Base-by-base conservation (phyloP, 92 coral and sea anemone genomes). In the Phenganax subtilis region DNA sequence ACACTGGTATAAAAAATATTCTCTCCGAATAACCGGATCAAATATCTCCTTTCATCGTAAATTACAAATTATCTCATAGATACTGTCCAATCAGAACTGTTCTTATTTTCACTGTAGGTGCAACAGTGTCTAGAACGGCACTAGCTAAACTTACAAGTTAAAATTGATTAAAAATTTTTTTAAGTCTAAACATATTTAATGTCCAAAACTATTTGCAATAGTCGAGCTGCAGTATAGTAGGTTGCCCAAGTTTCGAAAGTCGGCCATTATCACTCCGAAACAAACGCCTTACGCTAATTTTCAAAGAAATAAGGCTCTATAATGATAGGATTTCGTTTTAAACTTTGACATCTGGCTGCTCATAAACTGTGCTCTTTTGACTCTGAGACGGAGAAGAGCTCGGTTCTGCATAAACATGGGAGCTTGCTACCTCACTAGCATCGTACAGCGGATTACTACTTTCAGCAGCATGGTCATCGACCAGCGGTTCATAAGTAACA, bases 391-490 rank as follows among this genome's bases (percentile, higher is more conserved):
- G 11, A 65, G 71, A 17, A 12, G 65, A 9, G 14, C 9, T 75
- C 30, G 80, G 66, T 29, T 75, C 80, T 12, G 53, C 52, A 29
- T 55, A 55, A n/a, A 55, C 80, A 55, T 28, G 80, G 8, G 80
- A 55, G 27, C 28, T 54, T 53, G 59, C 15, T 27, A 58, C 80
- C 12, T 14, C 31, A 10, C 53, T 44, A 8, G 8, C 62, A 16
- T 55, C 80, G 53, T 75, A 75, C 65, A 75, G 31, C 80, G 80
- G 64, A 54, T 75, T 54, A 20, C 57, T 17, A 75, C 66, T 75
- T 57, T 75, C 64, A 17, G 53, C 64, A 0, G 60, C 64, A 17
- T 29, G 44, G 14, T 9, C 51, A 55, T 68, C 54, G 54, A 55
- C 62, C 51, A 30, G 20, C 30, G 53, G 80, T 55, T 75, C 80